Evolutionary conservation across 2,888 invertebrate genomes (phyloP), one percentile per base, ranked within the genome.

Genomic region (Euproctis similis): DNA sequence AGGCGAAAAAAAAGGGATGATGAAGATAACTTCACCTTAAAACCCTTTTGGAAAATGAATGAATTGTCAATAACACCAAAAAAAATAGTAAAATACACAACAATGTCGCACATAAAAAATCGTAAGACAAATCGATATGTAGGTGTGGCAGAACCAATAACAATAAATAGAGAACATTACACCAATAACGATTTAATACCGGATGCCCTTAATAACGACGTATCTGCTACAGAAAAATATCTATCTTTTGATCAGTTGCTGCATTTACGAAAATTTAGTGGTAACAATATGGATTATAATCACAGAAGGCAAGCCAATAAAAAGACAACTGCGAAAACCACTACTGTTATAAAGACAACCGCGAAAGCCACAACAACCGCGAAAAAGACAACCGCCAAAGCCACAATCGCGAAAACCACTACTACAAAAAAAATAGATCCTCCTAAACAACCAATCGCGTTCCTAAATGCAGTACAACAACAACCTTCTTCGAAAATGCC

Each of bases 161-260:
- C 78, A 24, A 53, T 80, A 26, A 50, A 42, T 39, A 41, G 43
- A 13, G 46, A 50, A 36, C 50, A 64, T 23, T 34, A 44, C 35
- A 38, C 24, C 24, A 24, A 11, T 2, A 21, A 12, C 14, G 13
- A 28, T 4, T 18, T 25, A 19, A 24, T 19, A 9, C 20, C 23
- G 10, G 46, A 50, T 25, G 34, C 45, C 23, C 10, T 8, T 10
- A 21, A 21, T 9, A 44, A 49, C 25, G 34, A 45, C 21, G 48
- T 49, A 11, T 45, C 45, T 22, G 24, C 60, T 2, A 75, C 75
- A 12, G 82, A 81, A 53, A 82, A 73, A 47, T 78, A 71, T 53
- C 62, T 84, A 34, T 84, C 82, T 3, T 84, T 84, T 54, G 77
- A 82, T 36, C 81, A 84, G 46, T 49, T 84, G 39, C 69, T 84